Conservation (phyloP, 2,797 vertebrate species). For the Sardinella longiceps region DNA sequence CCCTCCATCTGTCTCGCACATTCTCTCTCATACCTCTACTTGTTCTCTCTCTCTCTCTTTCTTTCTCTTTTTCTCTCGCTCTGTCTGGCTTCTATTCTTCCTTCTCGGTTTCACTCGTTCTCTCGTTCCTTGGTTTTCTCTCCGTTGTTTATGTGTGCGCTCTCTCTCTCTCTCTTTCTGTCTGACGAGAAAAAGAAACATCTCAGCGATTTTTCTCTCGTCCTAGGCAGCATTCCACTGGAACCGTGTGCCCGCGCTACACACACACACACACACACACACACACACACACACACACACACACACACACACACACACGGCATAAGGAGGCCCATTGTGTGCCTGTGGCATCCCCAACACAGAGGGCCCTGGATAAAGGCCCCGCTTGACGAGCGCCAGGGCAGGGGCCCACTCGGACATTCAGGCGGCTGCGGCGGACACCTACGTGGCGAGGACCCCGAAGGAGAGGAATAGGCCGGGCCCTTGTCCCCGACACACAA, state of each 20-base stretch:
- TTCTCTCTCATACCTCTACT: neutral
- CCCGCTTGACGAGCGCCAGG: conserved; percentile 45
- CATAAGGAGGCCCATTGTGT: conserved; percentile 19
- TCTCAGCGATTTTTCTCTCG: neutral
- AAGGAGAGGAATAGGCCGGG: neutral
- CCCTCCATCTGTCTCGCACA: neutral
- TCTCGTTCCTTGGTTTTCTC: neutral
- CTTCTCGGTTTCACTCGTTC: too few relatives aligned
- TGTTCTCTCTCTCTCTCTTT: neutral
- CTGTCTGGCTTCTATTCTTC: too few relatives aligned
- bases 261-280: neutral
- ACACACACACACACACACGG: too few relatives aligned
- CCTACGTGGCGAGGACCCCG: conserved; percentile 12
- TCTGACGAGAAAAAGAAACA: neutral
- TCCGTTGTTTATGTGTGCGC: neutral
- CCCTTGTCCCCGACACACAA: neutral
- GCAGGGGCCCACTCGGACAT: conserved; percentile 12
- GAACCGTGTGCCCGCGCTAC: neutral
- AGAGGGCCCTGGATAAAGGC: conserved; percentile 45
- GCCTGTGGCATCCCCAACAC: neutral
- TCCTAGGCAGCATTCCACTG: neutral
- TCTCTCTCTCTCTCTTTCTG: neutral
- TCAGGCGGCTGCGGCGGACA: neutral
- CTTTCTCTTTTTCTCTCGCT: neutral
- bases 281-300: neutral